A percentile compares a stretch with the other conserved stretches of the same genome.
Conservation (phyloP, 2,797 vertebrate genomes). For the Fringilla coelebs region DNA sequence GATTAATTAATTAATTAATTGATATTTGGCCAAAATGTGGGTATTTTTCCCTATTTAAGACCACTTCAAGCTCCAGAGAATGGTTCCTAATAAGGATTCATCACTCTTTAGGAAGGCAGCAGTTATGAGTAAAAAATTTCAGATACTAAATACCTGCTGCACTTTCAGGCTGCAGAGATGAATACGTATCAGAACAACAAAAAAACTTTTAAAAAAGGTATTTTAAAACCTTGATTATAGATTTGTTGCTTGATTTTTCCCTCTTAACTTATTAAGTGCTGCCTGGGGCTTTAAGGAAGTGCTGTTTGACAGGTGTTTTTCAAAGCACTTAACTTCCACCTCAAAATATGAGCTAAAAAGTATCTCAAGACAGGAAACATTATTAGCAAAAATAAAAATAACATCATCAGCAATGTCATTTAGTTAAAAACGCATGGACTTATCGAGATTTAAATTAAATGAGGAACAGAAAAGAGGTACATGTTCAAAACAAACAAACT, state of each 20-base stretch:
- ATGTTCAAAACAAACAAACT: slow-evolving; percentile 23
- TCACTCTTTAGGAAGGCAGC: not conserved
- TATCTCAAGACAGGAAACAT: not conserved
- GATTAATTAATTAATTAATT: not conserved
- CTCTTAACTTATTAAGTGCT: not conserved
- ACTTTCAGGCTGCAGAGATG: not conserved
- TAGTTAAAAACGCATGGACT: not conserved
- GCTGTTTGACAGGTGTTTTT: not conserved
- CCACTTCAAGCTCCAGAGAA: not conserved
- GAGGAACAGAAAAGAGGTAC: not conserved
- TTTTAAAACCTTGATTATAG: not conserved
- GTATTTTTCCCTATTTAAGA: not conserved
- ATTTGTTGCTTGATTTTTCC: not conserved
- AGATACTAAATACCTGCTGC: not conserved
- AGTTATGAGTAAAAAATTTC: not conserved
- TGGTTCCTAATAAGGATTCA: not conserved
- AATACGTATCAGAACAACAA: not conserved
- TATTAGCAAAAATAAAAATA: slow-evolving; percentile 14
- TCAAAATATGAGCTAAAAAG: not conserved
- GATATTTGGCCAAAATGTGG: not conserved
- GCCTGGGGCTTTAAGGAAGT: not conserved
- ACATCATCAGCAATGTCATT: not conserved
- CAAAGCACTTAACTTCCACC: not conserved
- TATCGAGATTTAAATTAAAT: slow-evolving; percentile 10
- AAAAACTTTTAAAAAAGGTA: not conserved